Evolutionary conservation across 2,888 invertebrate species (phyloP), one percentile per base, ranked within the genome.

Genomic region (Meloe dianella): DNA sequence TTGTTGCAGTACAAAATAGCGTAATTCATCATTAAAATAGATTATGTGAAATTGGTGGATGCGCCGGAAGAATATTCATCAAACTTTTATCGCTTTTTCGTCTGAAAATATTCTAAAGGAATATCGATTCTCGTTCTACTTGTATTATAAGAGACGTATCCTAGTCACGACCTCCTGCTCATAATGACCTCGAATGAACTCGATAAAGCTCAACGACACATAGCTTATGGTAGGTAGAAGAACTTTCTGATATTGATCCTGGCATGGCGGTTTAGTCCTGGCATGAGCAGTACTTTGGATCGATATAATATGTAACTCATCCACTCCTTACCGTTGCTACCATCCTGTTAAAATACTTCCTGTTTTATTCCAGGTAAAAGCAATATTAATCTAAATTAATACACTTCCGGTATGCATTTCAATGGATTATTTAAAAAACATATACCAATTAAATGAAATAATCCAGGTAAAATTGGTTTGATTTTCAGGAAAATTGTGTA

Each of bases 281-380:
- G 29, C 67, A 64, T 67, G 68, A 60, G 68, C 67, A 57, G 60
- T 60, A 38, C 57, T 60, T 56, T 57, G 63, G 69, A 71, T 69
- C 71, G 47, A 68, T 67, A 67, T n/a, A 35, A 24, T 9, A 12
- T 56, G 29, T 63, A 65, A 70, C 51, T 57, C 20, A 32, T 10
- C 41, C 41, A 54, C 60, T 58, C 17, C 17, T 68, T 54, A 1
- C 14, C 12, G 8, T 59, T 76, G 57, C 71, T 81, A 78, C 57
- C 63, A 57, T 75, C 81, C 81, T 81, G 80, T 62, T 80, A 71
- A 30, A n/a, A 65, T 63, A 81, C 79, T 81, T 82, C 82, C 81
- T 78, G 81, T 71, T 77, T 75, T 73, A 70, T 74, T 78, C 76
- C 78, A 82, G 82, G 82, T 82, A 78, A 79, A 70, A 57, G 62